Evolutionary conservation across 1,140 invertebrate species (phyloP).

Genomic region (Drosophila parabipectinata): DNA sequence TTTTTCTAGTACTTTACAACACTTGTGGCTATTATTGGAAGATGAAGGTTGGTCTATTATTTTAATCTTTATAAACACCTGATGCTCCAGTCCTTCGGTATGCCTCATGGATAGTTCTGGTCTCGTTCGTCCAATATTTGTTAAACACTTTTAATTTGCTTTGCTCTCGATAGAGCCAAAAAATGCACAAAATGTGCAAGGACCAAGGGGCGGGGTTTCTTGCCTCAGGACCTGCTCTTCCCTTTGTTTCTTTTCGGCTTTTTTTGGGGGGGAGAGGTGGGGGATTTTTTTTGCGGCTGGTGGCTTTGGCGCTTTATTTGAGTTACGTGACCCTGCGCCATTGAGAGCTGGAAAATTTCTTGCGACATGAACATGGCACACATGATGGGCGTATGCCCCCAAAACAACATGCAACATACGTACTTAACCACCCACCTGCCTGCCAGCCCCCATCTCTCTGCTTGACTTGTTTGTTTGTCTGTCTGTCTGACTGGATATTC

Average conservation of each 20-base stretch:
- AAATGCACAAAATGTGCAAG: conserved; percentile 23
- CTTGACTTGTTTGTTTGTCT: conserved; percentile 53
- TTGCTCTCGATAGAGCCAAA: conserved; percentile 9
- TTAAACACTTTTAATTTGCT: conserved; percentile 46
- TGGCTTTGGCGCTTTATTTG: conserved; percentile 74
- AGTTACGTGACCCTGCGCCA: conserved; percentile 79
- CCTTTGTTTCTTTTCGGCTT: conserved; percentile 30
- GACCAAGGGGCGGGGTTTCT: not conserved
- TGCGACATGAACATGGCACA: conserved; percentile 75
- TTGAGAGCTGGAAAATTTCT: conserved; percentile 72
- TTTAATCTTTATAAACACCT: not conserved
- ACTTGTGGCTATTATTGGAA: no score
- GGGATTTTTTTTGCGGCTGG: conserved; percentile 28
- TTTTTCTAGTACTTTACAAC: no score
- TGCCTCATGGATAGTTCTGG: not conserved
- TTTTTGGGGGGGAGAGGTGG: not conserved
- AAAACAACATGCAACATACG: conserved; percentile 50
- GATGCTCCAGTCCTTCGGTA: not conserved
- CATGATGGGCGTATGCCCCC: conserved; percentile 30
- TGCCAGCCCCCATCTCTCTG: conserved; percentile 18
- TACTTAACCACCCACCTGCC: conserved; percentile 31
- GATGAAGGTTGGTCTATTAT: no score
- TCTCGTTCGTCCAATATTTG: conserved; percentile 39
- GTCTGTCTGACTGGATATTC: conserved; percentile 30
- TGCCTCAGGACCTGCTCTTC: conserved; percentile 1